Evolutionary conservation across 2,113 vertebrate species (phyloP), one percentile per base, ranked within the genome.

Genomic region (Labrus mixtus): DNA sequence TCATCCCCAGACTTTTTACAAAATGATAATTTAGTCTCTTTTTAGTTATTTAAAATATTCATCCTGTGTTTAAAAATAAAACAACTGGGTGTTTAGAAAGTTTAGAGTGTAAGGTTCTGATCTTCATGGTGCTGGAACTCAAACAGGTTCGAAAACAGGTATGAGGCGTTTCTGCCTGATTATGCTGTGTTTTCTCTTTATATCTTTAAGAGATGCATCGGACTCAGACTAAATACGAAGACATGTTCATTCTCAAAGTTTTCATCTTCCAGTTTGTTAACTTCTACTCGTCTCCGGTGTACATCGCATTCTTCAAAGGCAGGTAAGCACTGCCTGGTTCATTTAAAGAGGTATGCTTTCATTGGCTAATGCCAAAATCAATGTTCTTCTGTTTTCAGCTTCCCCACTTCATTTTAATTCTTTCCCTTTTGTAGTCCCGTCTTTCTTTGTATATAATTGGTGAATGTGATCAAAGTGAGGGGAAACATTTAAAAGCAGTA

Each of bases 251-350:
- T 68, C 94, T 95, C 71, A 96, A 95, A 77, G 95, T 95, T 12
- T 96, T 96, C 91, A 81, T 96, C 88, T 96, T 96, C 90, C 95
- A 95, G 90, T 95, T 95, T 54, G 92, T 96, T 45, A 94, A 93
- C 90, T 96, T 96, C 89, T 96, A 95, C 83, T 96, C 95, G 0
- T 94, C 95, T 16, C 95, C 95, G 0, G 93, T 95, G 77, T 96
- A 94, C 22, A 93, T 95, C 73, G 94, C 95, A 2, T 96, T 96
- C 93, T 95, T 96, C 91, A 96, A 95, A 90, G 96, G 95, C 78
- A 94, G 94, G 95, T 94, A 79, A 86, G 89, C 22, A 8, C 13
- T 1, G 2, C n/a, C n/a, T n/a, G n/a, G n/a, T n/a, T n/a, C n/a
- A n/a, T n/a, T n/a, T n/a, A n/a, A n/a, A n/a, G n/a, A n/a, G n/a